Conservation (phyloP, 1,140 invertebrate species). For the Battus philenor region DNA sequence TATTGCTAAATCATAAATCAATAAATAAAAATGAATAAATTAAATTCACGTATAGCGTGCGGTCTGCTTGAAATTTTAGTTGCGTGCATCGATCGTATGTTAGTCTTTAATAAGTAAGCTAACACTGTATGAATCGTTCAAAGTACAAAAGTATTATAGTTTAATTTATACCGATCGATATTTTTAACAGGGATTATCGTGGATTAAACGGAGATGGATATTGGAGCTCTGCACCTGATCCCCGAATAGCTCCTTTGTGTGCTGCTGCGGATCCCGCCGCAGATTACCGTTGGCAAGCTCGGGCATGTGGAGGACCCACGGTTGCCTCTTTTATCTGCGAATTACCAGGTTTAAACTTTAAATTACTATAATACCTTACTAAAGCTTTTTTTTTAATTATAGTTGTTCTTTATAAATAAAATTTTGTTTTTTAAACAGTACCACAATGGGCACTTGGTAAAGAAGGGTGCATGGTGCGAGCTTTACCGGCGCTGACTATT, state of each 20-base stretch:
- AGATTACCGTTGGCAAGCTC: slow-evolving; percentile 83
- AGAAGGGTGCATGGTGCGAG: slow-evolving; percentile 80
- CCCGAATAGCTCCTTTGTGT: slow-evolving; percentile 76
- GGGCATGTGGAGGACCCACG: slow-evolving; percentile 83
- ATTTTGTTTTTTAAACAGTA: slow-evolving; percentile 66
- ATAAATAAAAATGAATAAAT: too few relatives aligned
- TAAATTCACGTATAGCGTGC: too few relatives aligned
- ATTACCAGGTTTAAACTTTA: slow-evolving; percentile 82
- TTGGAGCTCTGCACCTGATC: slow-evolving; percentile 77
- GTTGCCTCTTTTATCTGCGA: slow-evolving; percentile 85
- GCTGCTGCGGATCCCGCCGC: slow-evolving; percentile 82
- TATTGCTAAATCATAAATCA: too few relatives aligned
- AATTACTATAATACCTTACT: background rate
- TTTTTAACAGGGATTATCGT: slow-evolving; percentile 67
- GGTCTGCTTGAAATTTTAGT: too few relatives aligned
- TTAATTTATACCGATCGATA: too few relatives aligned
- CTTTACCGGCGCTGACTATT: slow-evolving; percentile 82
- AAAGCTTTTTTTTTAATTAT: slow-evolving; percentile 4
- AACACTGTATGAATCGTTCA: too few relatives aligned
- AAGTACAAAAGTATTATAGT: background rate
- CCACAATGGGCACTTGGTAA: slow-evolving; percentile 81
- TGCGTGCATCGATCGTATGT: too few relatives aligned
- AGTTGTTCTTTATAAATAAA: background rate
- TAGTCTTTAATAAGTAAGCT: too few relatives aligned
- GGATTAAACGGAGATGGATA: slow-evolving; percentile 79